These are phyloP conservation scores for Liopterus haemorrhoidalis DNA, from an alignment of 2,888 invertebrate species.

Conservation along the genomic window DNA sequence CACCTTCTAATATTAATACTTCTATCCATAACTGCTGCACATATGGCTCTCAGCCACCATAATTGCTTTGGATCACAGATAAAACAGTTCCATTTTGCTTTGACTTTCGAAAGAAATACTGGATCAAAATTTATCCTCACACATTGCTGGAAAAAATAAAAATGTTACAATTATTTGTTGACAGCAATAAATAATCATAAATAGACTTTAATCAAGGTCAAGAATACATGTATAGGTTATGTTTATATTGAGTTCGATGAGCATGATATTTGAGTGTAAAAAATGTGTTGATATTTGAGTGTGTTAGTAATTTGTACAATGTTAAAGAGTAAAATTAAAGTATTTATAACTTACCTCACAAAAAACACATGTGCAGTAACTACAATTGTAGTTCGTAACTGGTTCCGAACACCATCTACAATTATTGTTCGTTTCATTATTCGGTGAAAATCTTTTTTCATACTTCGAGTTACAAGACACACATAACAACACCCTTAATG, in stretches of 20 bases:
- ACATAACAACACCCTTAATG: constrained; percentile 12
- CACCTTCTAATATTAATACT: not conserved
- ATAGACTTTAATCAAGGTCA: too few relatives aligned
- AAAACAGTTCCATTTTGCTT: constrained; percentile 12
- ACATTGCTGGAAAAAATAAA: constrained; percentile 13
- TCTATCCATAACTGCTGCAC: constrained; percentile 1
- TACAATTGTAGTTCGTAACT: constrained; percentile 12
- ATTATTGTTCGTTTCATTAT: constrained; percentile 10
- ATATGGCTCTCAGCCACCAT: constrained; percentile 11
- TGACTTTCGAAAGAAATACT: constrained; percentile 5
- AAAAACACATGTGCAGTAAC: constrained; percentile 15
- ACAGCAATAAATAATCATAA: too few relatives aligned
- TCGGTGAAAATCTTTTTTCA: constrained; percentile 1
- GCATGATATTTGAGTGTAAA: too few relatives aligned
- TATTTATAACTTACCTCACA: constrained; percentile 9
- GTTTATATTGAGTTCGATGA: too few relatives aligned
- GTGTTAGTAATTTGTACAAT: too few relatives aligned
- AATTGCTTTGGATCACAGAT: constrained; percentile 17
- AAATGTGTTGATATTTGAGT: too few relatives aligned
- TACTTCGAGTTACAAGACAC: constrained; percentile 9
- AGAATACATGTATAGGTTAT: too few relatives aligned
- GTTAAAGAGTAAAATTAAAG: too few relatives aligned
- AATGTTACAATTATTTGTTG: not conserved
- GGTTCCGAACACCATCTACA: constrained; percentile 17
- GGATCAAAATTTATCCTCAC: constrained; percentile 11